phyloP scores from a whole-genome alignment of 1,140 invertebrate species.

The Amphibalanus amphitrite region DNA sequence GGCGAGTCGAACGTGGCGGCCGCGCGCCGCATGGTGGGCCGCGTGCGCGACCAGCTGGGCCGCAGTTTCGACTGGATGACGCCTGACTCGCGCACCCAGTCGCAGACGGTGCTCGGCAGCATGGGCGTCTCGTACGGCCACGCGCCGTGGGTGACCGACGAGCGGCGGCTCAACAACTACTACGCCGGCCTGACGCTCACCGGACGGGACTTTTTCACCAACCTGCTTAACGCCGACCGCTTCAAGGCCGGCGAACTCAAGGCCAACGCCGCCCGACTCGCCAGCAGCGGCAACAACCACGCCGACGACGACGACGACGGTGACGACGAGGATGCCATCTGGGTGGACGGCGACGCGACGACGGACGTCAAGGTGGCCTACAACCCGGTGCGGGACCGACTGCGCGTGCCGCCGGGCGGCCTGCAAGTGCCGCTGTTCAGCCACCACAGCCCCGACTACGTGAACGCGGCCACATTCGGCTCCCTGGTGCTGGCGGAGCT shows the following conservation, averaged over 20 bases:
- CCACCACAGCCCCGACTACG: background rate
- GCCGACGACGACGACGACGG: too few relatives aligned
- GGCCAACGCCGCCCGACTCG: background rate
- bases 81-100: background rate
- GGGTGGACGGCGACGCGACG: background rate
- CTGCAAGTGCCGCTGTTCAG: background rate
- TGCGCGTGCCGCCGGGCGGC: background rate
- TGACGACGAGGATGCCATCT: background rate
- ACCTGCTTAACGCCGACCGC: background rate
- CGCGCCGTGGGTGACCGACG: background rate
- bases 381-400: background rate
- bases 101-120: background rate
- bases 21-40: background rate
- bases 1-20: background rate
- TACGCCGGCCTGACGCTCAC: background rate
- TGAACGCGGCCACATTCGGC: background rate
- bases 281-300: too few relatives aligned
- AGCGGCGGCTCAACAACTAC: background rate
- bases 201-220: background rate
- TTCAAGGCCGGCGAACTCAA: background rate
- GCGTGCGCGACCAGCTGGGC: background rate
- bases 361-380: background rate
- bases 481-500: constrained; percentile 2
- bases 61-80: background rate
- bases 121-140: background rate